phyloP scores from a whole-genome alignment of 2,888 invertebrate genomes.

The Andricus quercusramuli region DNA sequence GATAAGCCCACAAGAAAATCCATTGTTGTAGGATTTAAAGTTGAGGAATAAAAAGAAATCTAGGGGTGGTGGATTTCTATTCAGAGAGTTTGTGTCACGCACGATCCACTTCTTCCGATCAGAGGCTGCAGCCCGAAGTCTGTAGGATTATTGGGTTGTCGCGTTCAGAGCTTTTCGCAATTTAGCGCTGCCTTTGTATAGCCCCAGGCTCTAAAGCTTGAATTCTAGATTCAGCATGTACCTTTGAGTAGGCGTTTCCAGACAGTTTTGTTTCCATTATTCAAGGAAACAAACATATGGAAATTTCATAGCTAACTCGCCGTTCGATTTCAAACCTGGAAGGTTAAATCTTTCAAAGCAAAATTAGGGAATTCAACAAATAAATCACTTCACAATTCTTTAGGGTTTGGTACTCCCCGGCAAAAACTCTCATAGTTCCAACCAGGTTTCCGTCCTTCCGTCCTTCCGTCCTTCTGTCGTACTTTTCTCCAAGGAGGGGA shows the following conservation, averaged over 20 bases:
- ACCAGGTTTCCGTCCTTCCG: no score
- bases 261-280: slow-evolving; percentile 41
- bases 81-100: slow-evolving; percentile 63
- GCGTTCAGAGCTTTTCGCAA: slow-evolving; percentile 65
- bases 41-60: slow-evolving; percentile 74
- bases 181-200: slow-evolving; percentile 62
- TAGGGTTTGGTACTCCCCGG: no score
- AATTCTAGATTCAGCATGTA: slow-evolving; percentile 27
- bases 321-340: slow-evolving; percentile 20
- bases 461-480: no score
- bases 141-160: slow-evolving; percentile 65
- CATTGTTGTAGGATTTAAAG: slow-evolving; percentile 67
- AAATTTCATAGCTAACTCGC: slow-evolving; percentile 21
- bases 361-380: background rate
- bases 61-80: slow-evolving; percentile 75
- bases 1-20: slow-evolving; percentile 5
- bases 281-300: slow-evolving; percentile 31
- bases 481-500: no score
- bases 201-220: slow-evolving; percentile 35
- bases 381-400: no score
- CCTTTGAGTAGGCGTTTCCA: slow-evolving; percentile 39
- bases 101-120: slow-evolving; percentile 69
- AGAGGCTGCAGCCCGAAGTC: slow-evolving; percentile 57
- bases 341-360: background rate
- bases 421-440: no score